These are phyloP conservation scores for Borostomias antarcticus DNA, from an alignment of 2,797 vertebrate species.

Conservation along the genomic window DNA sequence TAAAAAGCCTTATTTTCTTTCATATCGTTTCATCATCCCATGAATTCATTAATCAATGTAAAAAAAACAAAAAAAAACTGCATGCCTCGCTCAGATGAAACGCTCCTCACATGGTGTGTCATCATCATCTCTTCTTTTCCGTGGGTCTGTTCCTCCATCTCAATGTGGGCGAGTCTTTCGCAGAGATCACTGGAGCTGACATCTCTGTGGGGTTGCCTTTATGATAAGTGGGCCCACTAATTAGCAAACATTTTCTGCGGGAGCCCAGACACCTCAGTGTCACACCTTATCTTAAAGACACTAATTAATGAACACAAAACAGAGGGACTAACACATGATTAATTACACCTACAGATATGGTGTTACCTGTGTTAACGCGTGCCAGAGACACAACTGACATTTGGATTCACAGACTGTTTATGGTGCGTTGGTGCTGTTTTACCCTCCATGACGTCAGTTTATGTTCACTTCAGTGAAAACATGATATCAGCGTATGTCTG, in stretches of 20 bases:
- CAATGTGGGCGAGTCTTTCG: neutral
- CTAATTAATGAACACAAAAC: conserved; percentile 61
- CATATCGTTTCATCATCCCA: conserved; percentile 59
- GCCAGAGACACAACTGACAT: conserved; percentile 18
- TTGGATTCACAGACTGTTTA: conserved; percentile 18
- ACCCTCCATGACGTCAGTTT: neutral
- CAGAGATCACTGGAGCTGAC: conserved; percentile 34
- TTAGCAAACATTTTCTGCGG: conserved; percentile 58
- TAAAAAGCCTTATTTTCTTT: conserved; percentile 49
- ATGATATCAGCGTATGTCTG: neutral
- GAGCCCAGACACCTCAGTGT: conserved; percentile 48
- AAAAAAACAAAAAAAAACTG: conserved; percentile 53
- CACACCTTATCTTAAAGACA: conserved; percentile 45
- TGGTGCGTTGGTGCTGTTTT: neutral
- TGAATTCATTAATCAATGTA: conserved; percentile 43
- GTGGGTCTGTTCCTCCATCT: conserved; percentile 9
- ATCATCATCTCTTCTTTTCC: conserved; percentile 26
- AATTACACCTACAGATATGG: conserved; percentile 51
- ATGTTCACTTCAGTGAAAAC: conserved; percentile 25
- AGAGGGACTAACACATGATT: conserved; percentile 55
- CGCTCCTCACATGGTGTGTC: conserved; percentile 27
- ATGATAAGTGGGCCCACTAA: conserved; percentile 51
- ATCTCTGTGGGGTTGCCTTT: conserved; percentile 25
- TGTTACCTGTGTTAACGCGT: conserved; percentile 7
- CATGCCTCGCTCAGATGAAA: conserved; percentile 28